Percentiles rank a stretch among this genome's conserved stretches.
These are phyloP conservation scores for Scolopax bukidnonensis DNA, from an alignment of 2,797 vertebrate species.

Conservation along the genomic window DNA sequence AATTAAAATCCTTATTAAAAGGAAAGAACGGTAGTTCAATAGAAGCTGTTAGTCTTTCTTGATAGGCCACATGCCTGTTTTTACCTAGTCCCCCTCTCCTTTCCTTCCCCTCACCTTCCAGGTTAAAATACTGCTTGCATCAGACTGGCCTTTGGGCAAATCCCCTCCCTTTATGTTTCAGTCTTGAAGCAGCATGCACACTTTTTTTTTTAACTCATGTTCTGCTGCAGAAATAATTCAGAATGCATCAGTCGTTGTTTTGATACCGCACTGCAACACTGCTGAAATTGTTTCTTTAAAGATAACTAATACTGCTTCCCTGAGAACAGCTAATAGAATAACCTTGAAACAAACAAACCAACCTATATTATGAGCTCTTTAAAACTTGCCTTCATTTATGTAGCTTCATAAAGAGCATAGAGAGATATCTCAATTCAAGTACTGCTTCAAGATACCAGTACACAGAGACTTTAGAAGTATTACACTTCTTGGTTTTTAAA, in stretches of 20 bases:
- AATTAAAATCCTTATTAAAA: not conserved
- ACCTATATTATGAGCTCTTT: not conserved
- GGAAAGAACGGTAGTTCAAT: not conserved
- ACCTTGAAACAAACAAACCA: not conserved
- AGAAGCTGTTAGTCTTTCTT: not conserved
- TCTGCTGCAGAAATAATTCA: not conserved
- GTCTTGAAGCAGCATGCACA: fast-evolving
- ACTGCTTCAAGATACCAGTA: not conserved
- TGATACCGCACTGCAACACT: not conserved
- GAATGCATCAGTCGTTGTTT: not conserved
- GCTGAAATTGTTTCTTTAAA: not conserved
- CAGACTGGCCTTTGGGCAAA: not conserved
- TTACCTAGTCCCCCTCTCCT: not conserved
- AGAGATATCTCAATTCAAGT: not conserved
- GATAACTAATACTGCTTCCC: not conserved
- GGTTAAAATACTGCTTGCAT: not conserved
- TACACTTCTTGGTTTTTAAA: not conserved
- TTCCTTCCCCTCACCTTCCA: not conserved
- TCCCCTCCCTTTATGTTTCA: not conserved
- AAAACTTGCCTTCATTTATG: not conserved
- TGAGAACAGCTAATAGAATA: not conserved
- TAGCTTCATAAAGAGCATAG: not conserved
- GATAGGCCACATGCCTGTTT: not conserved
- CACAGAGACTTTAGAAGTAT: not conserved
- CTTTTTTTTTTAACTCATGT: not conserved